Evolutionary conservation across 1,140 invertebrate genomes (phyloP).

Genomic region (Microplitis mediator): DNA sequence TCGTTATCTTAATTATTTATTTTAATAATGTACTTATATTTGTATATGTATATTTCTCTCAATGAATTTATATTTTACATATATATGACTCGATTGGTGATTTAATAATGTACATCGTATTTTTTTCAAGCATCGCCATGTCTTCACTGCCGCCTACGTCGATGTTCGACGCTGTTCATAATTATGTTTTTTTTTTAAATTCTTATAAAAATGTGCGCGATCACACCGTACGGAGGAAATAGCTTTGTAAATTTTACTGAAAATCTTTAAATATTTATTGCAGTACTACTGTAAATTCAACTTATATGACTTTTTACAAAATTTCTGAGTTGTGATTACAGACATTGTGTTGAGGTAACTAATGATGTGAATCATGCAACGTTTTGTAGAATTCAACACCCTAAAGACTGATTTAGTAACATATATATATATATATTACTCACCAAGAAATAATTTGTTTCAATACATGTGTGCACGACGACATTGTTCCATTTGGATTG

Average conservation of each 20-base stretch:
- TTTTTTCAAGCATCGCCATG: neutral
- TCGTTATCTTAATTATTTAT: slow-evolving; percentile 24
- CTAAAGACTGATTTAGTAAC: slow-evolving; percentile 2
- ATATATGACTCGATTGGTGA: neutral
- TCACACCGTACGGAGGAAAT: neutral
- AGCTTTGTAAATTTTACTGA: too few relatives aligned
- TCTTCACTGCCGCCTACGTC: neutral
- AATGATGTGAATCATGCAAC: slow-evolving; percentile 31
- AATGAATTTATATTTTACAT: slow-evolving; percentile 8
- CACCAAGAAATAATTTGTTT: too few relatives aligned
- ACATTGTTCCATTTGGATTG: too few relatives aligned
- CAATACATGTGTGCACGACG: too few relatives aligned
- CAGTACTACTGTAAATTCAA: too few relatives aligned
- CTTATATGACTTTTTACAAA: too few relatives aligned
- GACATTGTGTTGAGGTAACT: neutral
- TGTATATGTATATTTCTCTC: neutral
- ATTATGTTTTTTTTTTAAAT: neutral
- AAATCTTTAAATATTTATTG: too few relatives aligned
- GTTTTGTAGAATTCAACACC: slow-evolving; percentile 29
- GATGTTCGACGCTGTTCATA: neutral
- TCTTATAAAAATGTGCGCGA: neutral
- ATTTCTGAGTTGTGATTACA: too few relatives aligned
- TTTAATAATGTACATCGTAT: slow-evolving; percentile 9
- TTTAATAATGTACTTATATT: slow-evolving; percentile 3
- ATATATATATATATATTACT: neutral